A percentile compares a stretch with the other conserved stretches of the same genome.
These are phyloP conservation scores for Phymastichus coffea DNA, from an alignment of 1,140 invertebrate species.

Conservation along the genomic window DNA sequence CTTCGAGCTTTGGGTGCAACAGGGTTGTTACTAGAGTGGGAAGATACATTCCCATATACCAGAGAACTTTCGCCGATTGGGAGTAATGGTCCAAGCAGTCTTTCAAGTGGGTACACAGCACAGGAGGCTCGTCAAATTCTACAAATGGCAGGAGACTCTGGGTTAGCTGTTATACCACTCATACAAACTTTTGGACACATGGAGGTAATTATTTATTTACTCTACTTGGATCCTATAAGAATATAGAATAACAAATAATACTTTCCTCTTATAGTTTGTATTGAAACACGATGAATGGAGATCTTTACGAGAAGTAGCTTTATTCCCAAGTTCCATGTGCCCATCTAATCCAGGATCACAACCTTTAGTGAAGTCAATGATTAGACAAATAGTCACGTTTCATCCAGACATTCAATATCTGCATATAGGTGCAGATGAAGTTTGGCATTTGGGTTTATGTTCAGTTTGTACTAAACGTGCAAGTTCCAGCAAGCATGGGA, in stretches of 20 bases:
- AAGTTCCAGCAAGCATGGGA: slow-evolving; percentile 56
- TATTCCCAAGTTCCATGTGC: slow-evolving; percentile 81
- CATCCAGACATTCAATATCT: slow-evolving; percentile 69
- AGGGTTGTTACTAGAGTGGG: slow-evolving; percentile 86
- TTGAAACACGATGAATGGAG: slow-evolving; percentile 79
- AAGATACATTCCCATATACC: slow-evolving; percentile 88
- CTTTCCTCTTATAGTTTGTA: slow-evolving; percentile 61
- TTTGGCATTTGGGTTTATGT: slow-evolving; percentile 82
- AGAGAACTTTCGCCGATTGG: slow-evolving; percentile 66
- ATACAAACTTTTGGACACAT: slow-evolving; percentile 96
- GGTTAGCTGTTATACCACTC: slow-evolving; percentile 84
- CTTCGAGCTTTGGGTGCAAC: slow-evolving; percentile 73
- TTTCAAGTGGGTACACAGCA: slow-evolving; percentile 64
- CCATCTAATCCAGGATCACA: slow-evolving; percentile 68
- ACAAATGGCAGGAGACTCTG: slow-evolving; percentile 61
- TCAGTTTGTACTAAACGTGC: slow-evolving; percentile 64
- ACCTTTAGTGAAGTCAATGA: slow-evolving; percentile 61
- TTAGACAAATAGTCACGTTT: slow-evolving; percentile 60
- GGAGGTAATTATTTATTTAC: slow-evolving; percentile 57
- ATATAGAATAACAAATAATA: not conserved
- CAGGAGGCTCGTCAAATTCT: slow-evolving; percentile 64
- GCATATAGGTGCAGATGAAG: slow-evolving; percentile 82
- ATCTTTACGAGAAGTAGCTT: slow-evolving; percentile 74
- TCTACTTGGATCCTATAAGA: not conserved
- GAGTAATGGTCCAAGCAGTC: slow-evolving; percentile 58